phyloP scores from a whole-genome alignment of 2,888 invertebrate species.

The Pediacus dermestoides region DNA sequence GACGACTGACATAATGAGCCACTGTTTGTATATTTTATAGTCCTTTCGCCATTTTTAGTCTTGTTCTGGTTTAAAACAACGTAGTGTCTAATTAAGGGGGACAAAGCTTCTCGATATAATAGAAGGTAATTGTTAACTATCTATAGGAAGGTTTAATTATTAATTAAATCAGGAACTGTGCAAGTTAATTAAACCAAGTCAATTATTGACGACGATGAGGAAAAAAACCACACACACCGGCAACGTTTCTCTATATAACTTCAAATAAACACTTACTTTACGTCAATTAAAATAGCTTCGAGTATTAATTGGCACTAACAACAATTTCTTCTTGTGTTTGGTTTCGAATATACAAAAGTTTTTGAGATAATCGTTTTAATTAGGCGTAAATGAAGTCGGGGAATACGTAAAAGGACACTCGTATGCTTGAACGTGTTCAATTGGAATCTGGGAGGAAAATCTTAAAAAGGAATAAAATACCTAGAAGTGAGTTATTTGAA shows the following conservation, averaged over 20 bases:
- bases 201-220: slow-evolving; percentile 23
- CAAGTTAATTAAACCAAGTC: slow-evolving; percentile 39
- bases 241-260: background rate
- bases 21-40: slow-evolving; percentile 48
- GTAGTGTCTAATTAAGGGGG: slow-evolving; percentile 43
- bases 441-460: too few species aligned
- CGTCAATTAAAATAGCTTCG: too few species aligned
- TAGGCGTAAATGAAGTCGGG: too few species aligned
- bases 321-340: too few species aligned
- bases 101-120: slow-evolving; percentile 43
- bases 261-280: slow-evolving; percentile 4
- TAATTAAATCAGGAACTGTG: slow-evolving; percentile 45
- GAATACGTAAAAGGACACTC: too few species aligned
- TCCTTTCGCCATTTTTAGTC: slow-evolving; percentile 46
- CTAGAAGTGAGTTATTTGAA: too few species aligned
- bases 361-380: too few species aligned
- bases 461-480: too few species aligned
- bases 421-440: too few species aligned
- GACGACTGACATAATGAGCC: slow-evolving; percentile 45
- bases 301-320: too few species aligned
- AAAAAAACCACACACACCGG: slow-evolving; percentile 11
- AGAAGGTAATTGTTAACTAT: slow-evolving; percentile 46
- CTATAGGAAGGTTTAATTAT: slow-evolving; percentile 46
- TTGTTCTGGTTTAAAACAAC: slow-evolving; percentile 38
- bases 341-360: too few species aligned